A percentile compares a stretch with the other conserved stretches of the same genome.
These are phyloP conservation scores for Cettia cetti DNA, from an alignment of 2,113 vertebrate genomes.

Conservation along the genomic window DNA sequence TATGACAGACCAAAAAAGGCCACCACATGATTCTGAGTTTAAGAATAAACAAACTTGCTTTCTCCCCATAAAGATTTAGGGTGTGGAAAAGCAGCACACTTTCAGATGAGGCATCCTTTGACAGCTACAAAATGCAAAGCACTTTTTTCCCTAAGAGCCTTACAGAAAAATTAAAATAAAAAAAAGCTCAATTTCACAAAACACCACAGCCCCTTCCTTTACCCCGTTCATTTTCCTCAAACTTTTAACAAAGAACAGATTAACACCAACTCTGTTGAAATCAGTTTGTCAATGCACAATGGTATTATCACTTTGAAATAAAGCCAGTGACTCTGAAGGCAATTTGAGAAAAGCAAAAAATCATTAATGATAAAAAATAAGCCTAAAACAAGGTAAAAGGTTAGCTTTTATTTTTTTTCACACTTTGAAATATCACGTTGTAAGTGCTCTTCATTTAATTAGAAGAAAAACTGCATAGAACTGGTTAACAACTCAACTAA, in stretches of 20 bases:
- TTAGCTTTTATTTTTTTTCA: neutral
- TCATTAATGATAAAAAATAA: neutral
- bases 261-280: neutral
- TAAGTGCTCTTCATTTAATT: neutral
- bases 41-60: neutral
- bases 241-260: neutral
- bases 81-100: neutral
- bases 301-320: neutral
- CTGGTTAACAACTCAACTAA: neutral
- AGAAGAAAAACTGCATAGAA: neutral
- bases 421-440: neutral
- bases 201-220: neutral
- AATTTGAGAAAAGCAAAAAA: neutral
- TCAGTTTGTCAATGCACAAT: neutral
- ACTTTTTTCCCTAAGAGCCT: neutral
- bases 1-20: accelerated
- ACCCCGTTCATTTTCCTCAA: neutral
- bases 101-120: neutral
- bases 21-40: neutral
- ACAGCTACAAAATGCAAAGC: neutral
- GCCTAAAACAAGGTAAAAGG: neutral
- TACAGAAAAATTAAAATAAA: neutral
- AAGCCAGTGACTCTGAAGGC: neutral
- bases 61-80: neutral
- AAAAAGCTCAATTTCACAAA: neutral